A percentile compares a stretch with the other conserved stretches of the same genome.
Evolutionary conservation across 2,888 invertebrate genomes (phyloP).

Genomic region (Caenorhabditis plicata): DNA sequence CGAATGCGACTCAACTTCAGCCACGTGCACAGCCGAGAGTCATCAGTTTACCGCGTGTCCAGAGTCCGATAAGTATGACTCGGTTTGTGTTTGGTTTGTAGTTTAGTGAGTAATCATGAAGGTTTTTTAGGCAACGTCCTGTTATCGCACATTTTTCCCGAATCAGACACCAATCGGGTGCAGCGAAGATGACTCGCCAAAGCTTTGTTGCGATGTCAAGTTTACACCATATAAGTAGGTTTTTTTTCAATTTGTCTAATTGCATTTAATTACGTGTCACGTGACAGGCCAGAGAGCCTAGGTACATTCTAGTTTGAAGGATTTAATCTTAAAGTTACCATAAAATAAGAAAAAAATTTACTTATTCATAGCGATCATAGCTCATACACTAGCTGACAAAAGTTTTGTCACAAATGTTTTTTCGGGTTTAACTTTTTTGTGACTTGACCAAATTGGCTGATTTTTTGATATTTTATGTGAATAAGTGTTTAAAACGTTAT

Average conservation of each 20-base stretch:
- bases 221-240: slow-evolving; percentile 38
- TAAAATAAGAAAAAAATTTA: no score
- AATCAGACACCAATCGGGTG: slow-evolving; percentile 59
- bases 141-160: slow-evolving; percentile 64
- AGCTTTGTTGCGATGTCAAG: slow-evolving; percentile 60
- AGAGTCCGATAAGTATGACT: slow-evolving; percentile 24
- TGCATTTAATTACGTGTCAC: no score
- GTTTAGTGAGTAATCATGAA: not conserved
- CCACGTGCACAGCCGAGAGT: slow-evolving; percentile 35
- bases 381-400: no score
- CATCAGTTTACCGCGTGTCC: slow-evolving; percentile 46
- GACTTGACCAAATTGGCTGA: no score
- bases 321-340: no score
- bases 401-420: no score
- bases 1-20: slow-evolving; percentile 52
- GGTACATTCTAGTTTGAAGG: no score
- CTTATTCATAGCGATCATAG: no score
- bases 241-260: not conserved
- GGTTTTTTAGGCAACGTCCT: slow-evolving; percentile 26
- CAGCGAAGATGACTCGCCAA: slow-evolving; percentile 45
- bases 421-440: no score
- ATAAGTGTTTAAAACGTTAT: no score
- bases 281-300: no score
- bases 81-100: slow-evolving; percentile 1
- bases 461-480: no score